Conservation (phyloP, 2,888 invertebrate genomes). For the Choristoneura rosaceana region DNA sequence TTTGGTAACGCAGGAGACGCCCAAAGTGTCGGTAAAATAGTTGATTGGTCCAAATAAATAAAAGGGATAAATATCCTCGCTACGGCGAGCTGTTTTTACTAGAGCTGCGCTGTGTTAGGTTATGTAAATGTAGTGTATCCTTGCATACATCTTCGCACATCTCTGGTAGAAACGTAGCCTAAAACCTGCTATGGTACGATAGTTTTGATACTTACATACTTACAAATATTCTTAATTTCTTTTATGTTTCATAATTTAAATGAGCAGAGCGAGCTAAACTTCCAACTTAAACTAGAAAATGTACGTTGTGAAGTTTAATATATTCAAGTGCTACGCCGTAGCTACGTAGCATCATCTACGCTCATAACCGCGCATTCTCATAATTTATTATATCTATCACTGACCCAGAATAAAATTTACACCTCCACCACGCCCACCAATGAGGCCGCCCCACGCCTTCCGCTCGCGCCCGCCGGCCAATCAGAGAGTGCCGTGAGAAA, state of each 20-base stretch:
- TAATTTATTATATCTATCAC: slow-evolving; percentile 53
- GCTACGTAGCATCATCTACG: slow-evolving; percentile 62
- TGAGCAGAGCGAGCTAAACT: slow-evolving; percentile 13
- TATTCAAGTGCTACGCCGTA: slow-evolving; percentile 65
- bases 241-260: not conserved
- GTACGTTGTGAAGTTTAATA: slow-evolving; percentile 12
- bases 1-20: too few relatives aligned
- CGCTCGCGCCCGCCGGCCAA: slow-evolving; percentile 75
- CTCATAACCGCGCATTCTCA: slow-evolving; percentile 41
- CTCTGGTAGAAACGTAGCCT: too few relatives aligned
- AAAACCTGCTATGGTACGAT: too few relatives aligned
- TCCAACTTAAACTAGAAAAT: slow-evolving; percentile 26
- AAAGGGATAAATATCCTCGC: too few relatives aligned
- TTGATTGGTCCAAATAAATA: too few relatives aligned
- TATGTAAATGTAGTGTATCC: too few relatives aligned
- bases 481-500: slow-evolving; percentile 67
- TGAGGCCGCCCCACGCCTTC: slow-evolving; percentile 74
- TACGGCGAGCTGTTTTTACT: too few relatives aligned
- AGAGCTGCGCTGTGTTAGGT: too few relatives aligned
- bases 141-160: too few relatives aligned
- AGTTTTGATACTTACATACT: too few relatives aligned
- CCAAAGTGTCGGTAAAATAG: too few relatives aligned
- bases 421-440: slow-evolving; percentile 76
- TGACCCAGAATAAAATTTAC: slow-evolving; percentile 64
- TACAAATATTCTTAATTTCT: not conserved